These are phyloP conservation scores for Reticulitermes lucifugus DNA, from an alignment of 2,888 invertebrate species.

Conservation along the genomic window DNA sequence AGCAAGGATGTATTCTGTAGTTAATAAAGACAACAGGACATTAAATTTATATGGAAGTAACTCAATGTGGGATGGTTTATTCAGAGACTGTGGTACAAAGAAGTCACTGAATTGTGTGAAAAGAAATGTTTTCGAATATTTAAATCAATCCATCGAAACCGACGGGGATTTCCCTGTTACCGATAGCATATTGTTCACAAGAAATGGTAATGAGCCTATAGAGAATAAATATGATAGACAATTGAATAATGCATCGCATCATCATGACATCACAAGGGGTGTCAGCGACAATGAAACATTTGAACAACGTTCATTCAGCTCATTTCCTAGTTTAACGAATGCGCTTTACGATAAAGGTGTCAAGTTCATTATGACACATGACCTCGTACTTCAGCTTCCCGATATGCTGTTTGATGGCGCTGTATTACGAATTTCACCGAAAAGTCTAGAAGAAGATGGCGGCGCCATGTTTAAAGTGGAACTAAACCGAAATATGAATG, in stretches of 20 bases:
- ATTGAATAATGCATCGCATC: conserved; percentile 36
- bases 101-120: conserved; percentile 81
- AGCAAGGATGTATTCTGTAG: background rate
- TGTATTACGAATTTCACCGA: conserved; percentile 78
- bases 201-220: conserved; percentile 69
- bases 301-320: background rate
- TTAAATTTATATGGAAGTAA: conserved; percentile 65
- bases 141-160: conserved; percentile 74
- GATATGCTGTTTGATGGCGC: conserved; percentile 80
- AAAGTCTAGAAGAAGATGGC: conserved; percentile 78
- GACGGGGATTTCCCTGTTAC: conserved; percentile 75
- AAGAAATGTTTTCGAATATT: conserved; percentile 79
- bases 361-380: conserved; percentile 82
- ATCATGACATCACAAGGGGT: conserved; percentile 9
- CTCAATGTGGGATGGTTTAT: conserved; percentile 78
- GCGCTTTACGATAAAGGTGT: conserved; percentile 77
- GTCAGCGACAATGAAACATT: conserved; percentile 55
- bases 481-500: conserved; percentile 67
- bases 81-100: conserved; percentile 75
- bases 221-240: conserved; percentile 64
- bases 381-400: conserved; percentile 79
- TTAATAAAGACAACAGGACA: background rate
- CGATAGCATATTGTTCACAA: conserved; percentile 71
- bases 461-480: conserved; percentile 79
- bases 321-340: conserved; percentile 79